Percentiles rank a stretch among this genome's conserved stretches.
Conservation (phyloP, 1,140 invertebrate species). For the Ips nitidus region DNA sequence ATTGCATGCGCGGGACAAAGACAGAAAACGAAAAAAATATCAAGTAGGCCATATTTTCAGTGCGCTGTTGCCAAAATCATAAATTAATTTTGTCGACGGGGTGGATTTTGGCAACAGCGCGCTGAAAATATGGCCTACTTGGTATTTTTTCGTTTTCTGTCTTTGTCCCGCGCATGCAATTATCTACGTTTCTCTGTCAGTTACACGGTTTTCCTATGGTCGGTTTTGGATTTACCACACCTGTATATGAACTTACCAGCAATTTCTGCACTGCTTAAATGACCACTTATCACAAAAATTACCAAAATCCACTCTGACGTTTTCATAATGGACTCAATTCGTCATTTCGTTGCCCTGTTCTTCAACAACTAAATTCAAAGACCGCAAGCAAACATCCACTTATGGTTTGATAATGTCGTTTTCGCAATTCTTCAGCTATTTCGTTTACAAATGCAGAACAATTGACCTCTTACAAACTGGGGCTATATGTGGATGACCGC, state of each 20-base stretch:
- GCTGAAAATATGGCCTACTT: too few relatives aligned
- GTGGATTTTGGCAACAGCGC: too few relatives aligned
- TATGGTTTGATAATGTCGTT: slow-evolving; percentile 5
- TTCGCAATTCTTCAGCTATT: slow-evolving; percentile 9
- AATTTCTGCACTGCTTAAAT: background rate
- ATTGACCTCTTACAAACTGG: slow-evolving; percentile 11
- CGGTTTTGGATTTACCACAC: background rate
- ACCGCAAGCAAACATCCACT: slow-evolving; percentile 1
- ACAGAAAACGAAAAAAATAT: too few relatives aligned
- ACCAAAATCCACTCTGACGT: background rate
- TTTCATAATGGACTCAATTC: background rate
- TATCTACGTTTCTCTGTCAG: too few relatives aligned
- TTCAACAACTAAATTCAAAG: background rate
- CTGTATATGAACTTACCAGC: slow-evolving; percentile 5
- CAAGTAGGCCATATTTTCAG: too few relatives aligned
- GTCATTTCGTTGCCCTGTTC: background rate
- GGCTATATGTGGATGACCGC: background rate
- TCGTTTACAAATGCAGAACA: slow-evolving; percentile 5
- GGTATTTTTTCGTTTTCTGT: too few relatives aligned
- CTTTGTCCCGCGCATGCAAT: too few relatives aligned
- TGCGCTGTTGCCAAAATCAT: too few relatives aligned
- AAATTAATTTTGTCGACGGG: background rate
- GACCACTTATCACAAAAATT: background rate
- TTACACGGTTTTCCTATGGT: background rate
- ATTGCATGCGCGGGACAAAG: too few relatives aligned